These are phyloP conservation scores for Hydractinia symbiolongicarpus DNA, from an alignment of 30 jellyfish, hydroid and myxozoan genomes.

Conservation along the genomic window DNA sequence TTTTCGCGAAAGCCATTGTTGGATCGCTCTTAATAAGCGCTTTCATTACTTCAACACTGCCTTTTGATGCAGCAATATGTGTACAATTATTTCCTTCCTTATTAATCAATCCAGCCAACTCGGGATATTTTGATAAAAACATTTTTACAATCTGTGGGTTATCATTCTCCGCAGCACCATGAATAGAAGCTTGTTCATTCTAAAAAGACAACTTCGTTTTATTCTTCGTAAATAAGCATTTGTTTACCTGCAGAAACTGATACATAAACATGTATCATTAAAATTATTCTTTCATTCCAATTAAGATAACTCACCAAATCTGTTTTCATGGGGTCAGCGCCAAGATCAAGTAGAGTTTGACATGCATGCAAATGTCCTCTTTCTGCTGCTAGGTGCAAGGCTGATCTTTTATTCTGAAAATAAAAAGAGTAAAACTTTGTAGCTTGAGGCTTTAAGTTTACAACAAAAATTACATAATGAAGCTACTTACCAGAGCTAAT, in stretches of 20 bases:
- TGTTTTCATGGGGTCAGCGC: slow-evolving; percentile 61
- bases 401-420: slow-evolving; percentile 57
- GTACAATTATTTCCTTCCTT: slow-evolving; percentile 92
- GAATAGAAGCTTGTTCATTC: slow-evolving; percentile 86
- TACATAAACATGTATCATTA: too few relatives aligned
- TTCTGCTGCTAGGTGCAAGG: slow-evolving; percentile 75
- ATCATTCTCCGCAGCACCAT: slow-evolving; percentile 76
- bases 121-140: slow-evolving; percentile 58
- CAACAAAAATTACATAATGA: neutral
- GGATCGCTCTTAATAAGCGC: slow-evolving; percentile 62
- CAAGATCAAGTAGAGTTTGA: slow-evolving; percentile 55
- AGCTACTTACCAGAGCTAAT: slow-evolving; percentile 63
- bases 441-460: neutral
- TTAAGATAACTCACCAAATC: slow-evolving; percentile 44
- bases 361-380: slow-evolving; percentile 62
- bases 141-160: slow-evolving; percentile 70
- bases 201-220: neutral
- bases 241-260: too few relatives aligned
- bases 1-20: slow-evolving; percentile 51
- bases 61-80: slow-evolving; percentile 89
- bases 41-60: slow-evolving; percentile 82
- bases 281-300: neutral
- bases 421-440: neutral
- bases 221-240: neutral
- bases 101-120: slow-evolving; percentile 54